Evolutionary conservation across 2,797 vertebrate genomes (phyloP).

Genomic region (Galaxias olidus): DNA sequence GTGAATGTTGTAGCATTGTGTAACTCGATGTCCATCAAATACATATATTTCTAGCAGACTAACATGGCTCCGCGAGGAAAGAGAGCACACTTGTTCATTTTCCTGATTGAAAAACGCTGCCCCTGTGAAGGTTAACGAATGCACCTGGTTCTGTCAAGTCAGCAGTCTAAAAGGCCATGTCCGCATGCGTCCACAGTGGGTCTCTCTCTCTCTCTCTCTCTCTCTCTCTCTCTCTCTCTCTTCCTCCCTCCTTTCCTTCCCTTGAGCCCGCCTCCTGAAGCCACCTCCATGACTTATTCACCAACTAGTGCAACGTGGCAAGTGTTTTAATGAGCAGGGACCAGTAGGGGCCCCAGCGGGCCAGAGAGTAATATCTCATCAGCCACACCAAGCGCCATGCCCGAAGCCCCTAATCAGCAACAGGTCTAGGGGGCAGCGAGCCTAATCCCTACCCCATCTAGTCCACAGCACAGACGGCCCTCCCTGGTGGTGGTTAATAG

Average conservation of each 20-base stretch:
- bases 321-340: constrained; percentile 61
- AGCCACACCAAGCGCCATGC: constrained; percentile 35
- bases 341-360: constrained; percentile 22
- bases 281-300: constrained; percentile 55
- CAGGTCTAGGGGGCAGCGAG: constrained; percentile 13
- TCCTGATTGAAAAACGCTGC: constrained; percentile 43
- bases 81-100: constrained; percentile 24
- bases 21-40: neutral
- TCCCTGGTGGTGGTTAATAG: too few species aligned
- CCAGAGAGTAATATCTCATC: constrained; percentile 39
- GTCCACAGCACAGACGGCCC: neutral
- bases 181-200: constrained; percentile 7
- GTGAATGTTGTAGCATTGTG: too few species aligned
- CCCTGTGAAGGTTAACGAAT: constrained; percentile 61
- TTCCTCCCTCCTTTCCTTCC: constrained; percentile 1
- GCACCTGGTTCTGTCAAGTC: constrained; percentile 46
- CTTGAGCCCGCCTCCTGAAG: constrained; percentile 23
- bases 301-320: constrained; percentile 60
- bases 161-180: constrained; percentile 55
- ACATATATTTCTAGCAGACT: constrained; percentile 12
- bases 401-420: constrained; percentile 32
- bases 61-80: constrained; percentile 14
- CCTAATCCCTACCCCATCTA: constrained; percentile 41
- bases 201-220: neutral
- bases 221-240: constrained; percentile 11